Base-by-base conservation (phyloP, 2,797 vertebrate genomes). In the Phoxinus dragarum region DNA sequence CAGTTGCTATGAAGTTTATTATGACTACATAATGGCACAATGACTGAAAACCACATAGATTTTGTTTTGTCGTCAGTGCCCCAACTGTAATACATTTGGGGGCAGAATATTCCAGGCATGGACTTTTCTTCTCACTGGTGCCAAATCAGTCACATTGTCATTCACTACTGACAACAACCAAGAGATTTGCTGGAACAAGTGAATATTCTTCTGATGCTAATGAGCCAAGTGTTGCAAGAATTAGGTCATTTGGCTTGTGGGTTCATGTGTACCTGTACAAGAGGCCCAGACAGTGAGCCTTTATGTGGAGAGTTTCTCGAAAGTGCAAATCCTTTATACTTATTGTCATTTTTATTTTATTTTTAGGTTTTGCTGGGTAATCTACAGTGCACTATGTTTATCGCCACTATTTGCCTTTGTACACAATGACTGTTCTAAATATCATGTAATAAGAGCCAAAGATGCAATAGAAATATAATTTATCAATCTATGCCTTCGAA, bases 351-450 rank as follows among this genome's bases (percentile, higher is more conserved):
- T 68, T 27, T 27, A n/a, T 86, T 66, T 82, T 49, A 76, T 23
- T 83, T 87, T 82, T 83, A 80, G 47, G 27, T 82, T 89, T 89
- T 90, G 72, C 47, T 90, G 52, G 90, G 84, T 90, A 91, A 83
- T 83, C 66, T 68, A 36, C 89, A 69, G 85, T 84, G 87, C 61
- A 56, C 88, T 89, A 59, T 61, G 84, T 92, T 93, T 90, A 81
- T 92, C 92, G 94, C 94, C 92, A 91, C 89, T 88, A 69, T 93
- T 93, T 94, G 94, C 94, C 94, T 96, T 95, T 92, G 84, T 90
- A 90, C 74, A 23, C 80, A 66, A 56, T 84, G 84, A 88, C 91
- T 93, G 92, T 92, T 93, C 88, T 93, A 92, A 94, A 89, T 81
- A 89, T 84, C 54, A 90, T 94, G 90, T 91, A 85, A 93, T 91